phyloP scores from a whole-genome alignment of 2,113 vertebrate genomes.

The Megaleporinus macrocephalus region DNA sequence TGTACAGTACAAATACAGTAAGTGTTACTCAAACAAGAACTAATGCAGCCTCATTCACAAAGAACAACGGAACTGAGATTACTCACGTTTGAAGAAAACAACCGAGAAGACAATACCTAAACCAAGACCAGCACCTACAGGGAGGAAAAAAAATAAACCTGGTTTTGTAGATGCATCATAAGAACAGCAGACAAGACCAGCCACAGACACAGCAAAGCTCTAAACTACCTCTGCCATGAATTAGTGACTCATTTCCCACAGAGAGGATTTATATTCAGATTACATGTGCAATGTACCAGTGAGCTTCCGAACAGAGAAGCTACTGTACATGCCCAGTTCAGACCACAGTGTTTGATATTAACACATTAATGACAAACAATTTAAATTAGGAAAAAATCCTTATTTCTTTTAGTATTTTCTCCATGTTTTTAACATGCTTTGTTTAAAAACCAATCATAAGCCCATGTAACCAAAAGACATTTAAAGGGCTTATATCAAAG shows the following conservation, averaged over 20 bases:
- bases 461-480: too few relatives aligned
- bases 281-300: not conserved
- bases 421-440: too few relatives aligned
- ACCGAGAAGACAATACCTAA: slow-evolving; percentile 96
- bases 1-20: slow-evolving; percentile 15
- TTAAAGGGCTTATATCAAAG: too few relatives aligned
- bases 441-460: too few relatives aligned
- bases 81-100: slow-evolving; percentile 98
- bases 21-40: not conserved
- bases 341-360: not conserved
- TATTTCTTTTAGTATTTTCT: too few relatives aligned
- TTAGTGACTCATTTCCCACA: slow-evolving; percentile 11
- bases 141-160: not conserved
- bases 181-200: not conserved
- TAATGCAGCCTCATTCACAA: not conserved
- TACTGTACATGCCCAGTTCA: too few relatives aligned
- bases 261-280: not conserved
- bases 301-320: not conserved
- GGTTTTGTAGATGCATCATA: not conserved
- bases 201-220: not conserved
- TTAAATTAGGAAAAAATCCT: too few relatives aligned
- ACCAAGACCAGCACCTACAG: slow-evolving; percentile 89
- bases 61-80: not conserved
- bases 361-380: not conserved
- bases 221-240: not conserved